Conservation (phyloP, 2,113 vertebrate species). For the Mastomys coucha region DNA sequence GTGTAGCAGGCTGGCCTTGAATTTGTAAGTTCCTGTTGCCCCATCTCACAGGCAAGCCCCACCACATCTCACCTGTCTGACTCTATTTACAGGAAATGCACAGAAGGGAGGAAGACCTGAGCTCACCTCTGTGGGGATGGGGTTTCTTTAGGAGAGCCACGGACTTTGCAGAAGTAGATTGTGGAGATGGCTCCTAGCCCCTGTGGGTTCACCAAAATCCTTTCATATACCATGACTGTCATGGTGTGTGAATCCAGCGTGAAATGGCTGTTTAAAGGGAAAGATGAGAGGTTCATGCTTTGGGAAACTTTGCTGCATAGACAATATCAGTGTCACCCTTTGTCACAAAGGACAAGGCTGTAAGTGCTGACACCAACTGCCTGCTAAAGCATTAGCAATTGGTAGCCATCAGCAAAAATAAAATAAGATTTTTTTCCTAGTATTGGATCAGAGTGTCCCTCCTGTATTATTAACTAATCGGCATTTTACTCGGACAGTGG, state of each 20-base stretch:
- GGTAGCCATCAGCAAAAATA: background rate
- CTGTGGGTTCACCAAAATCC: background rate
- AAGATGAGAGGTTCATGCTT: background rate
- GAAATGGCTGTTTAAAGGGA: constrained; percentile 13
- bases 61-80: background rate
- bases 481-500: background rate
- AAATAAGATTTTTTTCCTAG: background rate
- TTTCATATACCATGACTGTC: background rate
- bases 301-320: background rate
- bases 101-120: background rate
- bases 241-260: background rate
- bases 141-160: constrained; percentile 17
- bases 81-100: background rate
- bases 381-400: background rate
- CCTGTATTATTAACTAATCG: background rate
- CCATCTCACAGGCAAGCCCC: background rate
- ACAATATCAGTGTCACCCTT: background rate
- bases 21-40: background rate
- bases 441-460: background rate
- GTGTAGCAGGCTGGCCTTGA: background rate
- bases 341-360: background rate
- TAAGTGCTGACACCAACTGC: background rate
- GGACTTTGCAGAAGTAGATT: constrained; percentile 17
- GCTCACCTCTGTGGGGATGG: background rate
- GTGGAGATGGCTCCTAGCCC: background rate